Conservation (phyloP, 1,140 invertebrate genomes). For the Leptonema lineaticorne region DNA sequence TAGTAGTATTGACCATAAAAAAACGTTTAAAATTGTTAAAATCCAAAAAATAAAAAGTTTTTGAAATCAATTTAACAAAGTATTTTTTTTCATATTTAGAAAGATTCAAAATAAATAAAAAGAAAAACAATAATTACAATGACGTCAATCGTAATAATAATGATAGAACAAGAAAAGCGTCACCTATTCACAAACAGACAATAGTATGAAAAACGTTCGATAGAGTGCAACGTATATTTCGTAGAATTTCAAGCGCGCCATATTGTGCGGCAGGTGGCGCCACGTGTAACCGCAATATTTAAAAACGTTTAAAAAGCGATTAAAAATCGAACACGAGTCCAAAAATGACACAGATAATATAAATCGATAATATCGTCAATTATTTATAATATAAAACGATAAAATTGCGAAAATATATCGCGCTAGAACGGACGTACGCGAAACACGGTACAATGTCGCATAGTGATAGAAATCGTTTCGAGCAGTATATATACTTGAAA, state of each 20-base stretch:
- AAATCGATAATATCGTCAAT: neutral
- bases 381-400: neutral
- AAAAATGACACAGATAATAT: neutral
- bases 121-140: too few species aligned
- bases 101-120: too few species aligned
- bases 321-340: neutral
- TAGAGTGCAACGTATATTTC: neutral
- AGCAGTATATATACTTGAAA: conserved; percentile 15
- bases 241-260: neutral
- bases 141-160: too few species aligned
- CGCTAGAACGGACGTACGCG: too few species aligned
- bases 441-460: neutral
- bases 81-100: too few species aligned
- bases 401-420: neutral
- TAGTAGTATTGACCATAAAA: too few species aligned
- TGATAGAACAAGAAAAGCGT: too few species aligned
- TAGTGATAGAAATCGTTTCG: neutral
- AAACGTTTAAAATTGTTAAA: too few species aligned
- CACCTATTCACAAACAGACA: neutral
- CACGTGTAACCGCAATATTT: neutral
- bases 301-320: neutral
- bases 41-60: too few species aligned
- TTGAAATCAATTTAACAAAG: too few species aligned
- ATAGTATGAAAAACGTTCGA: neutral
- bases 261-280: neutral